A percentile compares a stretch with the other conserved stretches of the same genome.
Conservation (phyloP, 2,888 invertebrate species). For the Plemyria rubiginata region DNA sequence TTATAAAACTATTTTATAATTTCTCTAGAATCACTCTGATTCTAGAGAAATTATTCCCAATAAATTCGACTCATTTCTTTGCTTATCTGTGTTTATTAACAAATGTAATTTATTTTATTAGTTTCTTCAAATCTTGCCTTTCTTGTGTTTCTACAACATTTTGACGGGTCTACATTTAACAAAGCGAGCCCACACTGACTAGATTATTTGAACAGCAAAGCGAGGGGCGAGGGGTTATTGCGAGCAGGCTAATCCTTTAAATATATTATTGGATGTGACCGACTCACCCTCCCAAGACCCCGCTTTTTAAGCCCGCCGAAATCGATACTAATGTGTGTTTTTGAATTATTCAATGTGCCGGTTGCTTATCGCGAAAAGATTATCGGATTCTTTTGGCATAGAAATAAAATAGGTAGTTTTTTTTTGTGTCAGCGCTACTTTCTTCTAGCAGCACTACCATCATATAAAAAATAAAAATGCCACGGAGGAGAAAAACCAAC, state of each 20-base stretch:
- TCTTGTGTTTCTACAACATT: conserved; percentile 1
- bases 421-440: background rate
- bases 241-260: conserved; percentile 83
- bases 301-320: conserved; percentile 74
- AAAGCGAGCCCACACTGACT: conserved; percentile 9
- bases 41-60: no score
- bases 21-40: no score
- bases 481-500: no score
- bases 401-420: background rate
- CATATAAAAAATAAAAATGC: no score
- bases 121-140: background rate
- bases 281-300: conserved; percentile 68
- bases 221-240: conserved; percentile 79
- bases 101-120: conserved; percentile 37
- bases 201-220: conserved; percentile 32
- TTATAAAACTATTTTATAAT: no score
- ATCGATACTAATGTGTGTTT: conserved; percentile 75
- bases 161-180: conserved; percentile 4
- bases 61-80: no score
- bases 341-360: conserved; percentile 52
- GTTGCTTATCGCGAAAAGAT: conserved; percentile 21
- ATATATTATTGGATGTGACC: conserved; percentile 83
- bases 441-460: no score
- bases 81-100: no score
- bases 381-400: background rate